Conservation (phyloP, 2,888 invertebrate species). For the Cepaea hortensis region DNA sequence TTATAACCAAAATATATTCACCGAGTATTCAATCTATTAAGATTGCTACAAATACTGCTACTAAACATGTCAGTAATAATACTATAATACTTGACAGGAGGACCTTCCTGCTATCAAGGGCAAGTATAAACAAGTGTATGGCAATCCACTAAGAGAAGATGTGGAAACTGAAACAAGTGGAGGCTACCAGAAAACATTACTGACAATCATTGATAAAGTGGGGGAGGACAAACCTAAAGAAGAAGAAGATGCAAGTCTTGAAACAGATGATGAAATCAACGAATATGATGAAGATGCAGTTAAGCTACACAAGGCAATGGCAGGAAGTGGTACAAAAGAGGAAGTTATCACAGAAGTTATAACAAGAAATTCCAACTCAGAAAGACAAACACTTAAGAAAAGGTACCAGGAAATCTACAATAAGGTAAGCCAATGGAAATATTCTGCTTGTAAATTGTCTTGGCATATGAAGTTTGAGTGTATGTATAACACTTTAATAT, state of each 20-base stretch:
- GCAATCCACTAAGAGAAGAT: conserved; percentile 69
- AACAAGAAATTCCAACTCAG: conserved; percentile 62
- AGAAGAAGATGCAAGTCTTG: neutral
- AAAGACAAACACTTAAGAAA: conserved; percentile 67
- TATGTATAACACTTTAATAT: too few relatives aligned
- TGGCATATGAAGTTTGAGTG: too few relatives aligned
- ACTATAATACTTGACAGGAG: conserved; percentile 67
- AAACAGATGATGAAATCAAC: conserved; percentile 16
- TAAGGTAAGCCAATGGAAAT: conserved; percentile 53
- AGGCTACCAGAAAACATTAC: conserved; percentile 72
- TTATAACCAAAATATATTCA: too few relatives aligned
- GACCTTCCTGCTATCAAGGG: conserved; percentile 76
- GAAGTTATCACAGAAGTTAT: conserved; percentile 67
- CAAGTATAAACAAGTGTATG: conserved; percentile 72
- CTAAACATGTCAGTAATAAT: too few relatives aligned
- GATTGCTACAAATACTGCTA: too few relatives aligned
- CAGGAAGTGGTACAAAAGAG: conserved; percentile 65
- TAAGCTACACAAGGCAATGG: conserved; percentile 65
- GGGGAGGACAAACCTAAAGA: conserved; percentile 38
- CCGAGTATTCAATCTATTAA: too few relatives aligned
- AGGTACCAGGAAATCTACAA: conserved; percentile 51
- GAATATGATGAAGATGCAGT: conserved; percentile 60
- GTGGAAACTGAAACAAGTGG: conserved; percentile 74
- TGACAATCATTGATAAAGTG: conserved; percentile 65
- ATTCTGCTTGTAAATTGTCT: too few relatives aligned